phyloP scores from a whole-genome alignment of 2,797 vertebrate species.

The Brachyalestes nurse region DNA sequence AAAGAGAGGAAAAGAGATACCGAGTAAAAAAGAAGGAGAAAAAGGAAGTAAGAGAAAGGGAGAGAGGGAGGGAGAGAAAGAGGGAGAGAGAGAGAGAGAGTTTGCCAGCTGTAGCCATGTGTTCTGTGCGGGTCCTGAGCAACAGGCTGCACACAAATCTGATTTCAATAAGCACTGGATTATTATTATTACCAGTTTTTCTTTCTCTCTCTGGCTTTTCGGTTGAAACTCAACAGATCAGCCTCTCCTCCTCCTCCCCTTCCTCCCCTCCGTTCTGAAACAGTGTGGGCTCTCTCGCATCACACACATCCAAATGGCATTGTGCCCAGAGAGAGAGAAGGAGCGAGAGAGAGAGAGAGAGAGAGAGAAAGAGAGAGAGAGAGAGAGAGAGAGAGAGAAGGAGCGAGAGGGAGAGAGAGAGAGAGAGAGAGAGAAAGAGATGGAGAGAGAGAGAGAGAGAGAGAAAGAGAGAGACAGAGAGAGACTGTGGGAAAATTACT shows the following conservation, averaged over 20 bases:
- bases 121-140: neutral
- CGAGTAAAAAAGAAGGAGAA: no score
- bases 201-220: constrained; percentile 39
- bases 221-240: constrained; percentile 63
- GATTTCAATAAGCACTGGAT: constrained; percentile 66
- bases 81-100: no score
- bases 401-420: constrained; percentile 32
- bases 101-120: no score
- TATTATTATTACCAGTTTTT: constrained; percentile 61
- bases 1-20: no score
- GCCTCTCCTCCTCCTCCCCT: constrained; percentile 53
- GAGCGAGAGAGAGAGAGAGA: no score
- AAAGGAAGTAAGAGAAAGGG: no score
- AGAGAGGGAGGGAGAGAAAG: no score
- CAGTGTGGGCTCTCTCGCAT: neutral
- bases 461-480: constrained; percentile 41
- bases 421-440: constrained; percentile 34
- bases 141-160: constrained; percentile 59
- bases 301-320: constrained; percentile 56
- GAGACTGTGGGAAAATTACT: constrained; percentile 65
- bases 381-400: constrained; percentile 37
- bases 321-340: constrained; percentile 44
- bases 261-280: constrained; percentile 41
- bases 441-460: constrained; percentile 35
- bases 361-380: no score